Evolutionary conservation across 2,113 vertebrate genomes (phyloP).

Genomic region (Sorex araneus): DNA sequence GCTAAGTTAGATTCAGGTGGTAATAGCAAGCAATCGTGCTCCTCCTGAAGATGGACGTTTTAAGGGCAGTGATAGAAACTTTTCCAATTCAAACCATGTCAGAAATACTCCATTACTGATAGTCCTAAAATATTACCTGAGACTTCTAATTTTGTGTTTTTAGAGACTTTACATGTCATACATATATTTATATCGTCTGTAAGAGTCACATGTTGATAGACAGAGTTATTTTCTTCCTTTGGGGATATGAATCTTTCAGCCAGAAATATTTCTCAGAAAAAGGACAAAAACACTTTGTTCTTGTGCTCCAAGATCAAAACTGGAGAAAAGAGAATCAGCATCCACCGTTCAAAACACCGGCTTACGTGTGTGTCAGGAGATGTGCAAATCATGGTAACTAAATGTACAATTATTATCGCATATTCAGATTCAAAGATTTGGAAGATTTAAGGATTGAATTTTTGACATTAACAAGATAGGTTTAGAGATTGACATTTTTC

Average conservation of each 20-base stretch:
- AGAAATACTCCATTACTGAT: not conserved
- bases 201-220: not conserved
- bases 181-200: not conserved
- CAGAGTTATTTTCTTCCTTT: not conserved
- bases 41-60: no score
- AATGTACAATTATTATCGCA: constrained; percentile 35
- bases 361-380: constrained; percentile 22
- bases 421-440: constrained; percentile 16
- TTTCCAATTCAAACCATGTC: not conserved
- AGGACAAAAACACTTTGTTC: not conserved
- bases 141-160: not conserved
- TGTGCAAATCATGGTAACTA: constrained; percentile 22
- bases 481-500: not conserved
- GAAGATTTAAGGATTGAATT: not conserved
- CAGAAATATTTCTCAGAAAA: not conserved
- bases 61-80: not conserved
- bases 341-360: not conserved
- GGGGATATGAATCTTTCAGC: not conserved
- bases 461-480: constrained; percentile 16
- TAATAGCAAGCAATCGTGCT: no score
- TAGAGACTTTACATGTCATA: not conserved
- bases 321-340: not conserved
- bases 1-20: no score
- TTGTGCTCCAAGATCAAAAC: not conserved
- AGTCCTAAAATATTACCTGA: not conserved